These are phyloP conservation scores for Hypotaenidia okinawae DNA, from an alignment of 2,797 vertebrate genomes.

Conservation along the genomic window DNA sequence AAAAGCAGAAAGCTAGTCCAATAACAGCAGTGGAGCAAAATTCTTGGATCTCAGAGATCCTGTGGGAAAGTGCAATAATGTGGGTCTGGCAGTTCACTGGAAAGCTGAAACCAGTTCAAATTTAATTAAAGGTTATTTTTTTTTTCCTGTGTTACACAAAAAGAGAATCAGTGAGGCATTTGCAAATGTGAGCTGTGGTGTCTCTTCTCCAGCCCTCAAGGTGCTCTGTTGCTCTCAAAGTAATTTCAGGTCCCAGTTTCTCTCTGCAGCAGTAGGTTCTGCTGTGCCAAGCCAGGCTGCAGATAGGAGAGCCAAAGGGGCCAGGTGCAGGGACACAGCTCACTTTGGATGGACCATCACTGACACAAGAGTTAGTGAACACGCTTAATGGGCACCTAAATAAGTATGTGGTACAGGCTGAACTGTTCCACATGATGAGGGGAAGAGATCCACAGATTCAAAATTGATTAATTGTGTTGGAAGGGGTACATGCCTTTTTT, in stretches of 20 bases:
- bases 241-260: background rate
- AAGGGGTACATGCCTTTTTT: rapidly evolving
- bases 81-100: background rate
- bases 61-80: background rate
- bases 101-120: background rate
- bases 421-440: background rate
- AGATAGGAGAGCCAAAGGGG: background rate
- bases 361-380: background rate
- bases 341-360: background rate
- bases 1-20: background rate
- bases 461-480: background rate
- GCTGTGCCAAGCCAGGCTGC: background rate
- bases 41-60: background rate
- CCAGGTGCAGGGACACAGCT: background rate
- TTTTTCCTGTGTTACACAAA: background rate
- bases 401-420: background rate
- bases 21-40: background rate
- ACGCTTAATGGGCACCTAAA: background rate
- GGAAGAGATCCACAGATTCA: background rate
- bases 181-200: background rate
- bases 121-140: background rate
- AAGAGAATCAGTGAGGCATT: background rate
- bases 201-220: background rate
- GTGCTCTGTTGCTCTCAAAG: background rate
- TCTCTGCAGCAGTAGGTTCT: background rate